Conservation (phyloP, 2,113 vertebrate genomes). For the Siniperca chuatsi region DNA sequence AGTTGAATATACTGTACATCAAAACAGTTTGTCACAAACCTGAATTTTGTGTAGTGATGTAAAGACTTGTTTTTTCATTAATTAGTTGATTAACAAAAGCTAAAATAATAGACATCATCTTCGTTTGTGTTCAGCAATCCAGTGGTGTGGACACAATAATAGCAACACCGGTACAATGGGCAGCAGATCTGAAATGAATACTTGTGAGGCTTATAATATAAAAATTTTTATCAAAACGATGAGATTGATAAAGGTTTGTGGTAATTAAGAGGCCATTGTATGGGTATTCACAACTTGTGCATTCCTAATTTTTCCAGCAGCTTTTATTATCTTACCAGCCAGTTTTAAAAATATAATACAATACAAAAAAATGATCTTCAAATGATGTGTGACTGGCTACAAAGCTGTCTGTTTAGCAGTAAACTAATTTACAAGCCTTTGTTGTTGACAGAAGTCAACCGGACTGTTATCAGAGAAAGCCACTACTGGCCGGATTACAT, state of each 20-base stretch:
- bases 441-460: conserved; percentile 12
- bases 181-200: background rate
- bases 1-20: background rate
- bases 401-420: background rate
- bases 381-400: background rate
- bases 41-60: too few species aligned
- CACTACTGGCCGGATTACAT: background rate
- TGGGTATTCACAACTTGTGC: background rate
- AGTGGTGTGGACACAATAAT: background rate
- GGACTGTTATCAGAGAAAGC: conserved; percentile 31
- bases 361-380: background rate
- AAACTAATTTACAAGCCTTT: conserved; percentile 27
- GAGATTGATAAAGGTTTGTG: background rate
- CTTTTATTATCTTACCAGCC: conserved; percentile 14
- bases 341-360: background rate
- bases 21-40: background rate
- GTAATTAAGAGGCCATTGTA: background rate
- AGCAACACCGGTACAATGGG: background rate
- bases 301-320: background rate
- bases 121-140: background rate
- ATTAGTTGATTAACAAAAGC: too few species aligned
- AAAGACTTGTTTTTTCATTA: too few species aligned
- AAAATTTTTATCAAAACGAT: background rate
- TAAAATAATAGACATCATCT: background rate
- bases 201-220: background rate